Base-by-base conservation (phyloP, 1,140 invertebrate species). In the Monochamus saltuarius region DNA sequence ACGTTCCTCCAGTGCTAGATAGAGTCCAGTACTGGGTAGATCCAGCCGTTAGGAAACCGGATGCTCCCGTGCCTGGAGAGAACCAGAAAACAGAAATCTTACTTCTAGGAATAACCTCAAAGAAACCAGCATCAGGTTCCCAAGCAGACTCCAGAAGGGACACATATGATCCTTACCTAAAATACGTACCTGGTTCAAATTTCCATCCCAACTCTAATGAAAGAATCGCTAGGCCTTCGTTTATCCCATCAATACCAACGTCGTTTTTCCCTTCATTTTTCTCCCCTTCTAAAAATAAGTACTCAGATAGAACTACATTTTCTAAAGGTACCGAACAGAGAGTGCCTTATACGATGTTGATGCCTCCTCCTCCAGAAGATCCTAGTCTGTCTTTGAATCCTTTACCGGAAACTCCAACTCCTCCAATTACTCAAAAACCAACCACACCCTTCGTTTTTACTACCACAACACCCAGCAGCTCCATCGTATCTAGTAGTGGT, bases 21-120 rank as follows among this genome's bases (percentile, higher is more conserved):
- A 77, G 83, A 14, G 89, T 90, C 10, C 87, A 87, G 62, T 91
- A 91, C 66, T 90, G 89, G 89, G 77, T 86, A 11, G 86, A 88
- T 40, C 71, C 77, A 46, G 74, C 34, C 63, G 74, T 51, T 17
- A 70, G 78, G 37, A 74, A 75, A 64, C 71, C 77, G 13, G 79
- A 84, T 43, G 59, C 68, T 7, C 65, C 62, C 9, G 10, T 59
- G 45, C 54, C 61, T 19, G 58, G 46, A 65, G 69, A 75, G 35
- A 76, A 78, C 60, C 35, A 80, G 70, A 84, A 87, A 75, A 81
- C 82, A 2, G 86, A 89, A 71, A 85, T 89, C 4, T 77, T 88
- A 19, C 77, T 89, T 2, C 72, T 89, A 1, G 87, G 87, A 1
- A 84, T 87, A 0, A 83, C 86, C 4, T 84, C 85, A 0, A 83